These are phyloP conservation scores for Tribolium madens DNA, from an alignment of 1,140 invertebrate species.

Conservation along the genomic window DNA sequence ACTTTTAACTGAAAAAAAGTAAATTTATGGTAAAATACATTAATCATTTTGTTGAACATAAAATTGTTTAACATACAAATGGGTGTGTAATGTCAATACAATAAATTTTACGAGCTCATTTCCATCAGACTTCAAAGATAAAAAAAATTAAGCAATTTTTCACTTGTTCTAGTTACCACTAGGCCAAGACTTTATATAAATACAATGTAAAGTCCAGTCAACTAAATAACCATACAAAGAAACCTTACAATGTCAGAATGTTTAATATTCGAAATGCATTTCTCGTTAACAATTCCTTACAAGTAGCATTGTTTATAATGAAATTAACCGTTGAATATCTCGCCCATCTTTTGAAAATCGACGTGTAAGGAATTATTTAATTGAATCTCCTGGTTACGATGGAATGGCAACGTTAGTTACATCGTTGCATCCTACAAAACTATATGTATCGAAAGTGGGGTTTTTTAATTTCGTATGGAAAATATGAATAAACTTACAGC, in stretches of 20 bases:
- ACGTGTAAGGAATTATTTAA: conserved; percentile 13
- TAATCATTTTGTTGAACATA: too few species aligned
- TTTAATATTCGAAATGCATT: conserved; percentile 16
- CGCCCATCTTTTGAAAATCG: conserved; percentile 10
- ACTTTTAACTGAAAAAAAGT: too few species aligned
- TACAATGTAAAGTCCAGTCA: neutral
- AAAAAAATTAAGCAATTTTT: neutral
- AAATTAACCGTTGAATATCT: conserved; percentile 24
- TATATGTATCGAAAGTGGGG: too few species aligned
- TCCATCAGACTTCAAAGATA: neutral
- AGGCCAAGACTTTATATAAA: too few species aligned
- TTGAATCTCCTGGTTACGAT: neutral
- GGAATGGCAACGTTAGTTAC: conserved; percentile 15
- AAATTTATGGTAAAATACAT: too few species aligned
- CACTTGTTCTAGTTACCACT: too few species aligned
- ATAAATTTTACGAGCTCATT: neutral
- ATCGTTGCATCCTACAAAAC: too few species aligned
- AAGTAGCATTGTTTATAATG: neutral
- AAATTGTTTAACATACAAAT: too few species aligned
- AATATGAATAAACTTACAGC: neutral
- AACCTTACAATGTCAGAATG: neutral
- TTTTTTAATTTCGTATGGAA: too few species aligned
- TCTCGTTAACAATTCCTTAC: neutral
- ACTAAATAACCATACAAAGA: neutral
- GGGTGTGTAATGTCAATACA: too few species aligned